Evolutionary conservation across 2,113 vertebrate genomes (phyloP), one percentile per base, ranked within the genome.

Genomic region (Apteryx owenii): DNA sequence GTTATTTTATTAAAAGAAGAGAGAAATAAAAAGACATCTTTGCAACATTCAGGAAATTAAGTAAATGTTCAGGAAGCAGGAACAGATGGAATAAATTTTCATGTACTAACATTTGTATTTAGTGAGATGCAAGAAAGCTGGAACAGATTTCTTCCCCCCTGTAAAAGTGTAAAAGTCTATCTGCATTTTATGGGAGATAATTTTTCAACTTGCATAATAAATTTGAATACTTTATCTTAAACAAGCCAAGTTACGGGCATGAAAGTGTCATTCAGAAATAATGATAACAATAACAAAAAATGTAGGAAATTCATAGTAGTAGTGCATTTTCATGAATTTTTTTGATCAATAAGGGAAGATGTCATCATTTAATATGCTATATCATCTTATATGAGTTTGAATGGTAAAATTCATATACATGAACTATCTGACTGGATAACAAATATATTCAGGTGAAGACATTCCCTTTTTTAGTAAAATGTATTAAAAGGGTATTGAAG

Each of bases 1-100:
- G 6, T 42, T 82, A 68, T 44, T 33, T 82, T 56, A 53, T 53
- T 71, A 66, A 15, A n/a, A 75, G 22, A 60, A 75, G 16, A 54
- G 29, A 85, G 9, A 85, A 90, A 12, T 62, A 26, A 92, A 68
- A 19, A 82, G 19, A 5, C 14, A 14, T 64, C 19, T 76, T 90
- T 64, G 53, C 7, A 38, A 87, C 4, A 44, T 64, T 68, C 64
- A 10, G 53, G 42, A 92, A 94, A 85, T 76, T 38, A 80, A 56
- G 36, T 58, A 44, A 19, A 10, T 66, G 36, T 92, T 94, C 61
- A 85, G 82, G 76, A 82, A 79, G 10, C 8, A 64, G 21, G 42
- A 85, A 68, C 40, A 88, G 76, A 88, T 58, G 22, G 66, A 83
- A 83, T 79, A 82, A 72, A 19, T 88, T 92, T 38, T 53, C 25